A percentile compares a stretch with the other conserved stretches of the same genome.
These are phyloP conservation scores for Zosterops japonicus DNA, from an alignment of 2,113 vertebrate genomes.

Conservation along the genomic window DNA sequence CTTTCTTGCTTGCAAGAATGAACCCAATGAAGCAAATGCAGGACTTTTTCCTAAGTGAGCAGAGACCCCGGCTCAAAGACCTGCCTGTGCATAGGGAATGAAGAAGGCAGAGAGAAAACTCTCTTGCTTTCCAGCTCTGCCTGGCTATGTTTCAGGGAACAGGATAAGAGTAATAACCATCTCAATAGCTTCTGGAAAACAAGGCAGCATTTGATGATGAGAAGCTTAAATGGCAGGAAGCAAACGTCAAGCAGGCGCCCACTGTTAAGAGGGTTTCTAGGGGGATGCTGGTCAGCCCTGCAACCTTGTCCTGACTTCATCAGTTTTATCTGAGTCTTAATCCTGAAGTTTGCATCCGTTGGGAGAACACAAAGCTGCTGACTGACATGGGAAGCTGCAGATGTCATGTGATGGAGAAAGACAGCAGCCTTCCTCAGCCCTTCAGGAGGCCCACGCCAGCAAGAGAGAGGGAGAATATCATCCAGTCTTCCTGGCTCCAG, in stretches of 20 bases:
- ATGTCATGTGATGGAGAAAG: not conserved
- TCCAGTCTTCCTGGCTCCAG: not conserved
- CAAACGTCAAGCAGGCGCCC: not conserved
- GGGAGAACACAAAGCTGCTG: not conserved
- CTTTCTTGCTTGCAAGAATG: not conserved
- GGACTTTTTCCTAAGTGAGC: not conserved
- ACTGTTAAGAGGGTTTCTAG: not conserved
- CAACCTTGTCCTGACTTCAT: not conserved
- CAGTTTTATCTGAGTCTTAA: not conserved
- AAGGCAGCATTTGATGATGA: not conserved
- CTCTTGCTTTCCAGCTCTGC: not conserved
- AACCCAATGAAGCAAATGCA: not conserved
- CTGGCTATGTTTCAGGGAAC: conserved; percentile 40
- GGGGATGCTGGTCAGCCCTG: not conserved
- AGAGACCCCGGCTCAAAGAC: not conserved
- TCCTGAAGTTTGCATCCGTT: not conserved
- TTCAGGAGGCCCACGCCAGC: not conserved
- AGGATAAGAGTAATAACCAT: conserved; percentile 8
- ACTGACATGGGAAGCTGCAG: not conserved
- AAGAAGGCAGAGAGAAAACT: not conserved
- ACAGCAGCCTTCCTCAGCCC: not conserved
- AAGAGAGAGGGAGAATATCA: not conserved
- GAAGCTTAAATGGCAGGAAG: conserved; percentile 15
- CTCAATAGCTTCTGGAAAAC: conserved; percentile 56
- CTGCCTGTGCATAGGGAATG: not conserved